Evolutionary conservation across 2,797 vertebrate species (phyloP).

Genomic region (Uromys caudimaculatus): DNA sequence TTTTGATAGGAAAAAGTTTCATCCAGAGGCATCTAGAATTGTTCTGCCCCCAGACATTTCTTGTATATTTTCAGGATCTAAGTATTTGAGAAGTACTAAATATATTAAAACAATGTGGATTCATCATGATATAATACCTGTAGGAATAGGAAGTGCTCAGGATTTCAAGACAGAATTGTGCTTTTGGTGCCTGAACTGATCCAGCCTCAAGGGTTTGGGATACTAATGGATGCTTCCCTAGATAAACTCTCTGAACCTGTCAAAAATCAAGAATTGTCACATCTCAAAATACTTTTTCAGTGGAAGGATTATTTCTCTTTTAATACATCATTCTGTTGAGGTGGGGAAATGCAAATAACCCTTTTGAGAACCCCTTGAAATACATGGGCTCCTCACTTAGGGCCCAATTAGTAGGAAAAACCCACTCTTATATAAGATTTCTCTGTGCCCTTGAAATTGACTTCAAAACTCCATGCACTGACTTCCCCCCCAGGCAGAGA

Average conservation of each 20-base stretch:
- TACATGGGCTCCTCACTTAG: slow-evolving; percentile 40
- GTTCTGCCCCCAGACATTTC: not conserved
- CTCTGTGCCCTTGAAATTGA: slow-evolving; percentile 67
- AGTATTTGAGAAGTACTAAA: not conserved
- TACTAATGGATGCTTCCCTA: not conserved
- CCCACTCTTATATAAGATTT: slow-evolving; percentile 9
- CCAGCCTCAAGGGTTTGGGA: not conserved
- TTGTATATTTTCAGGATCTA: slow-evolving; percentile 42
- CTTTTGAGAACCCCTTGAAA: slow-evolving; percentile 62
- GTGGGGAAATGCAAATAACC: slow-evolving; percentile 23
- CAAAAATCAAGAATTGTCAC: slow-evolving; percentile 11
- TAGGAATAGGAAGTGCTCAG: not conserved
- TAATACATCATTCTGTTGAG: slow-evolving; percentile 44
- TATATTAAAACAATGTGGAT: not conserved
- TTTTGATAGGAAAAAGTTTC: not conserved
- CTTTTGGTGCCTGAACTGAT: slow-evolving; percentile 1
- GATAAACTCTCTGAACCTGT: not conserved
- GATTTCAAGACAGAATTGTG: slow-evolving; percentile 32
- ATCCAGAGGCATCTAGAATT: not conserved
- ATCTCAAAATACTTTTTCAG: slow-evolving; percentile 53
- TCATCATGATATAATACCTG: not conserved
- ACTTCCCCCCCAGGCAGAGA: slow-evolving; percentile 52
- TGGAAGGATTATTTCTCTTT: slow-evolving; percentile 29
- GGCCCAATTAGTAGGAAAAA: slow-evolving; percentile 70
- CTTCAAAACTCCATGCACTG: slow-evolving; percentile 53